These are phyloP conservation scores for Fragum sueziense DNA, from an alignment of 2,888 invertebrate genomes.

Conservation along the genomic window DNA sequence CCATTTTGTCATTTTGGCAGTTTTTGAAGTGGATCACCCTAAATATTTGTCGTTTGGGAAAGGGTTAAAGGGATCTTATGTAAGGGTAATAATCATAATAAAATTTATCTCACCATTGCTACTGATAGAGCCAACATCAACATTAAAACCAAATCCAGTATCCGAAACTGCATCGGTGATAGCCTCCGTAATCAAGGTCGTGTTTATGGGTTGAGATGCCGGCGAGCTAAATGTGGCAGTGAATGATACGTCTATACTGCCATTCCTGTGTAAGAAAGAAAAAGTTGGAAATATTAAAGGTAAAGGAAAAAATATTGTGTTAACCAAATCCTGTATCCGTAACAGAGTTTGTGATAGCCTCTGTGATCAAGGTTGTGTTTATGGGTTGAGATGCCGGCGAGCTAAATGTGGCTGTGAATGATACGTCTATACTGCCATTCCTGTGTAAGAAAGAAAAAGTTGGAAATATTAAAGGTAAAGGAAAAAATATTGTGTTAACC, in stretches of 20 bases:
- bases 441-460: conserved; percentile 43
- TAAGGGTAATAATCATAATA: no score
- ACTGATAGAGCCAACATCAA: conserved; percentile 41
- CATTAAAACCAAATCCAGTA: conserved; percentile 32
- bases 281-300: background rate
- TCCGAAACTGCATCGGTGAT: conserved; percentile 9
- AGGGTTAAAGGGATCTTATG: no score
- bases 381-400: conserved; percentile 11
- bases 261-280: conserved; percentile 55
- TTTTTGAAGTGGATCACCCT: no score
- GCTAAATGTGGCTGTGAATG: conserved; percentile 40
- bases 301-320: background rate
- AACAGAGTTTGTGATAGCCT: conserved; percentile 14
- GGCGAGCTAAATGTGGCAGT: conserved; percentile 27
- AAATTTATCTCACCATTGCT: conserved; percentile 57
- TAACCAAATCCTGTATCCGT: conserved; percentile 28
- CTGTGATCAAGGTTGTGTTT: conserved; percentile 14
- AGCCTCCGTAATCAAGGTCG: conserved; percentile 15
- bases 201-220: conserved; percentile 8
- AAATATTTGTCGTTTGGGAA: no score
- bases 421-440: conserved; percentile 60
- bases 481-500: conserved; percentile 4
- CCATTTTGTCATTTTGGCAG: no score
- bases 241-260: conserved; percentile 60
- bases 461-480: background rate